phyloP scores from a whole-genome alignment of 2,113 vertebrate species.

The Etia nguti region DNA sequence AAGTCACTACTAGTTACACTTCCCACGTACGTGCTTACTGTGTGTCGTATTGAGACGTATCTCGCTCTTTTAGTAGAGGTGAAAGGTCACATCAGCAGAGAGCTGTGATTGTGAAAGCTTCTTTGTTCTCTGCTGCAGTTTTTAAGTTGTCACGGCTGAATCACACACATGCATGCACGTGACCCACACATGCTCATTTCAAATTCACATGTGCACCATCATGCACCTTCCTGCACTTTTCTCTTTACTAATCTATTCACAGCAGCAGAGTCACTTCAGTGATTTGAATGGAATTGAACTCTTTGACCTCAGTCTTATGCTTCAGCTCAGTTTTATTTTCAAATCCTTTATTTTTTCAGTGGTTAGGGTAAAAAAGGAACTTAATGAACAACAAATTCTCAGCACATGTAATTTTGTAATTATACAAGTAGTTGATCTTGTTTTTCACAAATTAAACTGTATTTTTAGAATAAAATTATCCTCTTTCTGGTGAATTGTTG shows the following conservation, averaged over 20 bases:
- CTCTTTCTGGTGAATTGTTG: neutral
- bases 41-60: neutral
- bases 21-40: neutral
- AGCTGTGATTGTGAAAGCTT: slow-evolving; percentile 21
- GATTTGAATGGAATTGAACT: neutral
- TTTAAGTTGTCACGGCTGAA: neutral
- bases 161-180: slow-evolving; percentile 33
- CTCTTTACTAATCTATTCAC: neutral
- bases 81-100: slow-evolving; percentile 30
- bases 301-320: neutral
- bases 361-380: neutral
- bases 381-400: neutral
- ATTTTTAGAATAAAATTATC: neutral
- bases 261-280: neutral
- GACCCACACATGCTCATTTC: neutral
- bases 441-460: neutral
- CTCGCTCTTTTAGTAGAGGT: neutral
- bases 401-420: neutral
- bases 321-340: neutral
- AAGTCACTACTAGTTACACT: neutral
- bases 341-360: neutral
- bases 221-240: neutral
- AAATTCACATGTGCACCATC: neutral
- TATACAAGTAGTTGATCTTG: neutral
- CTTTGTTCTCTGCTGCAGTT: slow-evolving; percentile 39